Percentiles rank a stretch among this genome's conserved stretches.
Evolutionary conservation across 2,113 vertebrate species (phyloP).

Genomic region (Alaudala cheleensis): DNA sequence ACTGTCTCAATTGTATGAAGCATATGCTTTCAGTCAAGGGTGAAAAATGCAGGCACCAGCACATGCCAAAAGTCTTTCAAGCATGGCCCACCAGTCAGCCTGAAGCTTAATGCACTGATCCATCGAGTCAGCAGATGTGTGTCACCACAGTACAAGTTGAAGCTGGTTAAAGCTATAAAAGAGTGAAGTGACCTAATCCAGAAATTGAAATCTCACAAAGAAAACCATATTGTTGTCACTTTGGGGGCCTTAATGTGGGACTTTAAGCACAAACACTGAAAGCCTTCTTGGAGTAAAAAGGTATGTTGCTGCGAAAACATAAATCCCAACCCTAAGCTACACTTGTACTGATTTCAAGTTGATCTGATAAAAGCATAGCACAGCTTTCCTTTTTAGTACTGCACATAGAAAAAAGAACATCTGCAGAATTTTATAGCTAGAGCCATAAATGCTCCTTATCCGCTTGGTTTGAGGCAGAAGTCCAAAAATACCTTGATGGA

Average conservation of each 20-base stretch:
- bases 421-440: slow-evolving; percentile 58
- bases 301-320: slow-evolving; percentile 8
- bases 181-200: slow-evolving; percentile 85
- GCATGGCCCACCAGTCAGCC: slow-evolving; percentile 93
- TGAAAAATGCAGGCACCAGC: slow-evolving; percentile 93
- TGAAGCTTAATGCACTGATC: slow-evolving; percentile 83
- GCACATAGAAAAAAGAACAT: slow-evolving; percentile 42
- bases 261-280: slow-evolving; percentile 51
- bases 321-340: slow-evolving; percentile 30
- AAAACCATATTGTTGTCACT: slow-evolving; percentile 68
- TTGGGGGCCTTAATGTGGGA: slow-evolving; percentile 53
- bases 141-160: slow-evolving; percentile 91
- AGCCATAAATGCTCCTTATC: slow-evolving; percentile 69
- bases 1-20: slow-evolving; percentile 91
- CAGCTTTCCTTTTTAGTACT: slow-evolving; percentile 50
- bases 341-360: slow-evolving; percentile 15
- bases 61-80: slow-evolving; percentile 95
- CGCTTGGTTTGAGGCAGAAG: slow-evolving; percentile 63
- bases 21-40: slow-evolving; percentile 98
- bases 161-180: slow-evolving; percentile 87
- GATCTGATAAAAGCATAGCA: slow-evolving; percentile 59
- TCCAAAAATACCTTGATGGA: slow-evolving; percentile 71
- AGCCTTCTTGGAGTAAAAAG: slow-evolving; percentile 4
- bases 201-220: slow-evolving; percentile 76
- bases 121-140: slow-evolving; percentile 90